These are phyloP conservation scores for Neosilurus mollespiculum DNA, from an alignment of 2,797 vertebrate genomes.

Conservation along the genomic window DNA sequence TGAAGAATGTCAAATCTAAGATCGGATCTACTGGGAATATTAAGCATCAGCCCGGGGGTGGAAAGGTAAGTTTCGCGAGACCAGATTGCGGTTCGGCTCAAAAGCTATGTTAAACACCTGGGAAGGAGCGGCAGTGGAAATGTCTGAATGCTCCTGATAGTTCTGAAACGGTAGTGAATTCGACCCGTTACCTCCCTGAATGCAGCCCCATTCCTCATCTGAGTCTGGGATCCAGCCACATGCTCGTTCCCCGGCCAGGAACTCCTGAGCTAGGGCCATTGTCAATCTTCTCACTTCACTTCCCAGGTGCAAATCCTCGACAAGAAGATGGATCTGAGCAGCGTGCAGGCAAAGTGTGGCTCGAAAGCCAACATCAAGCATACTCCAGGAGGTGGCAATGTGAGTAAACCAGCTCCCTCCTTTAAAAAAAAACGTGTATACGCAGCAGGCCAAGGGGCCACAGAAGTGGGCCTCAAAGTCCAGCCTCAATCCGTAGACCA, in stretches of 20 bases:
- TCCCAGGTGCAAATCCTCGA: constrained; percentile 53
- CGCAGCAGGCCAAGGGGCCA: background rate
- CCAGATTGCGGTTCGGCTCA: background rate
- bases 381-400: constrained; percentile 81
- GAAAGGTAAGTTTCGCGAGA: constrained; percentile 76
- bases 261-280: constrained; percentile 12
- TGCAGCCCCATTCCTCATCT: background rate
- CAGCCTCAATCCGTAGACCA: constrained; percentile 2
- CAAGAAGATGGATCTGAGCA: constrained; percentile 85
- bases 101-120: background rate
- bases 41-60: constrained; percentile 88
- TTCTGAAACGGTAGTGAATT: background rate
- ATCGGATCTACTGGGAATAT: constrained; percentile 90
- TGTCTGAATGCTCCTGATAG: background rate
- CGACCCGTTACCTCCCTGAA: background rate
- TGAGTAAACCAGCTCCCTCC: constrained; percentile 66
- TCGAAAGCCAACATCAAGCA: constrained; percentile 89
- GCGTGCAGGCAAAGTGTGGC: constrained; percentile 84
- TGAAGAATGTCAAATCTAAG: constrained; percentile 88
- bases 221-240: background rate
- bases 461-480: background rate
- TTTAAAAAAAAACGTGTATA: constrained; percentile 9
- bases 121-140: constrained; percentile 11
- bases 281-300: constrained; percentile 31
- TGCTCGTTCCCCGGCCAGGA: background rate